Conservation (phyloP, 2,888 invertebrate species). For the Drosophila kanekoi region DNA sequence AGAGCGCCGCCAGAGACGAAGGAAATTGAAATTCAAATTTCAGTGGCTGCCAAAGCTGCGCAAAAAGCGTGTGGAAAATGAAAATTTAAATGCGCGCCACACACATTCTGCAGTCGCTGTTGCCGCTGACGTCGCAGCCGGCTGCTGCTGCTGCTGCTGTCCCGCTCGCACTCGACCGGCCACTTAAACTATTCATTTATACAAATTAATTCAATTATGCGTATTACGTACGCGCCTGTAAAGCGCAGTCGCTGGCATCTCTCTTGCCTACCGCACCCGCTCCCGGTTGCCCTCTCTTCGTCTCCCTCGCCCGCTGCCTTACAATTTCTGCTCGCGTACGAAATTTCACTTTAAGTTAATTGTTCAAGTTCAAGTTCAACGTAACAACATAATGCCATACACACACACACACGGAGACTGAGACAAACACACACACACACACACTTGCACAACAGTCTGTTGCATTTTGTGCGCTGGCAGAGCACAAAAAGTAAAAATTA, state of each 20-base stretch:
- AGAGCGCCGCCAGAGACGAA: conserved; percentile 16
- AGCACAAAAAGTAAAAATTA: conserved; percentile 65
- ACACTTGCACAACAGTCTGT: conserved; percentile 49
- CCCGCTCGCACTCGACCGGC: conserved; percentile 67
- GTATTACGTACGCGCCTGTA: conserved; percentile 80
- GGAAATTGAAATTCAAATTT: conserved; percentile 80
- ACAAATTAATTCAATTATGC: conserved; percentile 84
- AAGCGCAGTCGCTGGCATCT: conserved; percentile 77
- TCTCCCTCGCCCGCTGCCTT: conserved; percentile 46
- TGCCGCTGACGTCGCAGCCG: conserved; percentile 9
- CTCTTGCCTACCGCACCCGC: conserved; percentile 12
- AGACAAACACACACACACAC: conserved; percentile 26
- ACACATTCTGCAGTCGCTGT: conserved; percentile 50
- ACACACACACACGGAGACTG: conserved; percentile 22
- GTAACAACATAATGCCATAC: conserved; percentile 77
- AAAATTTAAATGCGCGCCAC: conserved; percentile 80
- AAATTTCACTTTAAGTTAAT: conserved; percentile 83
- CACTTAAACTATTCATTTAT: conserved; percentile 84
- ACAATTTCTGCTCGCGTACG: conserved; percentile 81
- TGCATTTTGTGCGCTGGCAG: conserved; percentile 45
- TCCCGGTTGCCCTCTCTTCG: too few relatives aligned
- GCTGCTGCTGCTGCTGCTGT: conserved; percentile 32
- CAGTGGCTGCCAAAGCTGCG: conserved; percentile 53
- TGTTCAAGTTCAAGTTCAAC: conserved; percentile 83
- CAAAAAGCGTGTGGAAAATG: conserved; percentile 73